These are phyloP conservation scores for Cecidostiba fungosa DNA, from an alignment of 2,888 invertebrate species.

Conservation along the genomic window DNA sequence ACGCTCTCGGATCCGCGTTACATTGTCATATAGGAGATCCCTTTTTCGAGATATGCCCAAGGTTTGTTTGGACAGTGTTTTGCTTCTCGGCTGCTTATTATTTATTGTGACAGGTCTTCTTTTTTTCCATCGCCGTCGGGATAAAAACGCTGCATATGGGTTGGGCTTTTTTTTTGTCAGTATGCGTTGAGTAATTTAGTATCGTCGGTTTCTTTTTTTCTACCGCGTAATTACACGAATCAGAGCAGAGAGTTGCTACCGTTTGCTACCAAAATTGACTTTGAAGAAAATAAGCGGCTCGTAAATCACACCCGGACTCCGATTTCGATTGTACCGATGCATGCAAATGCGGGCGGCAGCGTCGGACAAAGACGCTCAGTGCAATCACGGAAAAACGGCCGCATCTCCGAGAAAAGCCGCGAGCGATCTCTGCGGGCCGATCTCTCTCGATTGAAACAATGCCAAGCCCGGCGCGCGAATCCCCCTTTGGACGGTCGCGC, in stretches of 20 bases:
- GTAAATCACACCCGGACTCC: not conserved
- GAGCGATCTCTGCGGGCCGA: conserved; percentile 24
- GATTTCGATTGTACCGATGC: not conserved
- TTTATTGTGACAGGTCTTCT: conserved; percentile 12
- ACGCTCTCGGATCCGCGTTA: not conserved
- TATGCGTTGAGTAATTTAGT: not conserved
- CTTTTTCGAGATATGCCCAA: not conserved
- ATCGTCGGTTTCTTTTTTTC: not conserved
- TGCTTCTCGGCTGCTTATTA: conserved; percentile 23
- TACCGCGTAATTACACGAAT: not conserved
- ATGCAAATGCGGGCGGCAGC: no score
- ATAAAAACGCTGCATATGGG: not conserved
- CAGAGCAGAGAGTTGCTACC: not conserved
- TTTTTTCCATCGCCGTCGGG: not conserved
- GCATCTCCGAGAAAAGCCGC: not conserved
- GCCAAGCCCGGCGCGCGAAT: conserved; percentile 66
- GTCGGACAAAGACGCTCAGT: not conserved
- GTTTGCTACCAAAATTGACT: no score
- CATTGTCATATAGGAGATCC: not conserved
- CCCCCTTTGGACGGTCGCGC: conserved; percentile 22
- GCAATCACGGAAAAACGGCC: not conserved
- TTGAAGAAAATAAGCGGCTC: not conserved
- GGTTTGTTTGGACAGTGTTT: conserved; percentile 31
- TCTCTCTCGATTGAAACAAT: conserved; percentile 71
- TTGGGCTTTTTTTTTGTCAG: not conserved